Percentiles rank a stretch among this genome's conserved stretches.
phyloP scores from a whole-genome alignment of 1,140 invertebrate species.

The Drosophila simulans region DNA sequence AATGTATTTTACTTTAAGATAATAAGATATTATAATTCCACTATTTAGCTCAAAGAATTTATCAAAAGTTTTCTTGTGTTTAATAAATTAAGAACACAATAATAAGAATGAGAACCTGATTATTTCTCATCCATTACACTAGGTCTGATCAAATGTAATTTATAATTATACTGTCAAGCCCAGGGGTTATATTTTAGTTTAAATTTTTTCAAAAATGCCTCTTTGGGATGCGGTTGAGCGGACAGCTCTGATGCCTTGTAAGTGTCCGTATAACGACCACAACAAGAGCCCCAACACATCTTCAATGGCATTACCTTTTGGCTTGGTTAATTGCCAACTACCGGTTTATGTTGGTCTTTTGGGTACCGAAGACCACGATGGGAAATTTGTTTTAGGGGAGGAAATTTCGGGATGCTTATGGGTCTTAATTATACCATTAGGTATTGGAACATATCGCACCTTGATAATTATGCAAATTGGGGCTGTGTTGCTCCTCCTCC shows the following conservation, averaged over 20 bases:
- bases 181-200: too few species aligned
- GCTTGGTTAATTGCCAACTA: conserved; percentile 68
- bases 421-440: conserved; percentile 11
- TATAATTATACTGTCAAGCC: too few species aligned
- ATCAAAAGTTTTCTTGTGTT: too few species aligned
- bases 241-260: conserved; percentile 17
- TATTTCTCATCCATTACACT: too few species aligned
- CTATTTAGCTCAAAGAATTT: too few species aligned
- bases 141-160: too few species aligned
- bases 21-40: too few species aligned
- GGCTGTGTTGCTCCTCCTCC: not conserved
- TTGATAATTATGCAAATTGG: conserved; percentile 64
- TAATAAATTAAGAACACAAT: too few species aligned
- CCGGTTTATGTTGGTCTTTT: conserved; percentile 56
- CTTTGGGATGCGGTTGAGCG: not conserved
- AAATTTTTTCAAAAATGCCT: too few species aligned
- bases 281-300: conserved; percentile 23
- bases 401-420: not conserved
- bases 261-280: conserved; percentile 27
- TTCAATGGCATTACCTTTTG: conserved; percentile 38
- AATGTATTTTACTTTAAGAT: too few species aligned
- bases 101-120: too few species aligned
- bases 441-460: conserved; percentile 57
- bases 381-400: conserved; percentile 1
- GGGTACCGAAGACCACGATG: not conserved